Evolutionary conservation across 2,888 invertebrate genomes (phyloP), one percentile per base, ranked within the genome.

Genomic region (Lasioglossum villosulum): DNA sequence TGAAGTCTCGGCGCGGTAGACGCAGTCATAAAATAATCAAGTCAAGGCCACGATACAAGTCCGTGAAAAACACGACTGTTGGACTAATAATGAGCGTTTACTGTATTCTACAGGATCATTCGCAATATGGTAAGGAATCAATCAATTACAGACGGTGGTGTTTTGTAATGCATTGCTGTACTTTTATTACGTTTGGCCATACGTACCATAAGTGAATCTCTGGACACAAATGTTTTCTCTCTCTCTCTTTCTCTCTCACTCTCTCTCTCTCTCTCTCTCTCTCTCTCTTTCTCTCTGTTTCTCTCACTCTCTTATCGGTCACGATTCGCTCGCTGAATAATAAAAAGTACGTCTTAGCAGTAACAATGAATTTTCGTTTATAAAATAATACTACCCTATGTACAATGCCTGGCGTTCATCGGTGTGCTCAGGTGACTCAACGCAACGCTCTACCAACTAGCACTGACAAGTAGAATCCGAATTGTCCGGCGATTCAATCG

Each of bases 351-450:
- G 75, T 71, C 56, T 77, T 89, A 87, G 84, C 89, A 86, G 88
- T 92, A 91, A 92, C 90, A 92, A 91, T 91, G 81, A 87, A 90
- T 87, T 78, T 75, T 82, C 75, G 81, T 89, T 90, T 88, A 92
- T 90, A 92, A 92, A 92, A 92, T 92, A 92, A 92, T 86, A 84
- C 89, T 92, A 88, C 85, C 88, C 88, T 92, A 90, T 92, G 56
- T 90, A 91, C 90, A 92, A 68, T 85, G 86, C 88, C 90, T 90
- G 90, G 86, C 88, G 86, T 89, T 78, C 78, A 85, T 84, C 84
- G 56, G n/a, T 89, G 77, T 83, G 73, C 79, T 68, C 82, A 84
- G 86, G 79, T 84, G 82, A 86, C 75, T 83, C 75, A 85, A 83
- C 80, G 78, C 63, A 88, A 88, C 79, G 39, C 75, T 75, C 80